phyloP scores from a whole-genome alignment of 2,113 vertebrate species.

The Carollia perspicillata region DNA sequence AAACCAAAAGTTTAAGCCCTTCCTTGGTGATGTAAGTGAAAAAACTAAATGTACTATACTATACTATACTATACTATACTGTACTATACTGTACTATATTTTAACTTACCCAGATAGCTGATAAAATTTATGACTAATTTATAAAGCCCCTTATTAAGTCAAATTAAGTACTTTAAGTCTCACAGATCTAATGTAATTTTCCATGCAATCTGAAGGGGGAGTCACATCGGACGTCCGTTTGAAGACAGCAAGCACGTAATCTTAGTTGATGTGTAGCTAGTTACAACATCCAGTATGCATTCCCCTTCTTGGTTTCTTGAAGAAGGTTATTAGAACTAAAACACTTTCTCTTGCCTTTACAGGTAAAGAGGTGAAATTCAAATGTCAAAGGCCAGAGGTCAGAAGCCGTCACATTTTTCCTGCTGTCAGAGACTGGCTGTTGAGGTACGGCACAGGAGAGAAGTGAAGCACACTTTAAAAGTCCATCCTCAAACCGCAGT shows the following conservation, averaged over 20 bases:
- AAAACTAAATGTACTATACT: neutral
- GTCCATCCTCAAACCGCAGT: neutral
- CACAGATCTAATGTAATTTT: neutral
- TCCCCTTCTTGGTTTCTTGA: slow-evolving; percentile 4
- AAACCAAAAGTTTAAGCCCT: neutral
- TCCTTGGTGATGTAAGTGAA: neutral
- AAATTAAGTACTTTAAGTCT: slow-evolving; percentile 44
- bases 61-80: neutral
- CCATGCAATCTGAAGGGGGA: slow-evolving; percentile 39
- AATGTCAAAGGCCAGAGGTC: slow-evolving; percentile 43
- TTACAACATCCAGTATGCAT: neutral
- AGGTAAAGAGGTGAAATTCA: slow-evolving; percentile 47
- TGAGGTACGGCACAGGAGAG: neutral
- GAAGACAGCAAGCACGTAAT: slow-evolving; percentile 23
- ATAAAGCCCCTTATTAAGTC: neutral
- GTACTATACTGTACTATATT: neutral
- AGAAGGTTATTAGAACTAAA: slow-evolving; percentile 55
- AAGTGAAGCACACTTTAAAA: slow-evolving; percentile 39
- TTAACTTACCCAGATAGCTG: neutral
- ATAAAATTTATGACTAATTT: slow-evolving; percentile 34
- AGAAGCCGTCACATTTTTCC: slow-evolving; percentile 54
- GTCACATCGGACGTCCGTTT: neutral
- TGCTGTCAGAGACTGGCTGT: slow-evolving; percentile 32
- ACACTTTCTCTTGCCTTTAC: slow-evolving; percentile 3
- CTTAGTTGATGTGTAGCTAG: neutral